Conservation (phyloP, 2,113 vertebrate species). For the Lontra canadensis region DNA sequence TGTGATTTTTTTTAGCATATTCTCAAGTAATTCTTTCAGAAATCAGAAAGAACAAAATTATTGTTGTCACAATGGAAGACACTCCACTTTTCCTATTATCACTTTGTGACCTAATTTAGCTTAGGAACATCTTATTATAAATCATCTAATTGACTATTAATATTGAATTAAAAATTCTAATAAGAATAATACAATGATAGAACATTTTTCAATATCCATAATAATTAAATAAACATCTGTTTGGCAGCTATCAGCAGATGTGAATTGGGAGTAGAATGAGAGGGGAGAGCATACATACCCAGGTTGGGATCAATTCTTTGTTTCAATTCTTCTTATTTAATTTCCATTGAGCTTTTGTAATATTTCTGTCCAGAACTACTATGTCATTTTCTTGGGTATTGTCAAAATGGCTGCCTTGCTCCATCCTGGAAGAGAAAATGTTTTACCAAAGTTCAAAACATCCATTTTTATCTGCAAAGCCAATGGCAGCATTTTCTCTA, state of each 20-base stretch:
- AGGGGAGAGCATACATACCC: background rate
- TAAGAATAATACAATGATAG: background rate
- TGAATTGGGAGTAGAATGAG: background rate
- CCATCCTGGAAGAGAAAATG: background rate
- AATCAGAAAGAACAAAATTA: background rate
- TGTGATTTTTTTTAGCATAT: background rate
- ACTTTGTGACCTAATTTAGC: constrained; percentile 36
- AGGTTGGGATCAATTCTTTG: background rate
- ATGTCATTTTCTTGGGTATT: constrained; percentile 39
- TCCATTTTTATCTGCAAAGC: constrained; percentile 19
- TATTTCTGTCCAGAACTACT: background rate
- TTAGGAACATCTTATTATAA: constrained; percentile 13
- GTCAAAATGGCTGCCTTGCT: background rate
- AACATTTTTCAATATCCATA: background rate
- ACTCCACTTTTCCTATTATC: background rate
- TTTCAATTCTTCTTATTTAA: constrained; percentile 24
- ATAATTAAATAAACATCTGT: background rate
- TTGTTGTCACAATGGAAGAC: background rate
- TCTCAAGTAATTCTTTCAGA: constrained; percentile 22
- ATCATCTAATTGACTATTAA: background rate
- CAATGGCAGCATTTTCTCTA: constrained; percentile 9
- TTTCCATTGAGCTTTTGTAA: background rate
- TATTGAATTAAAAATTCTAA: background rate
- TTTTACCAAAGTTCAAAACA: constrained; percentile 1
- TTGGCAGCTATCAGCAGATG: background rate